Base-by-base conservation (phyloP, 2,113 vertebrate genomes). In the Tenrec ecaudatus region DNA sequence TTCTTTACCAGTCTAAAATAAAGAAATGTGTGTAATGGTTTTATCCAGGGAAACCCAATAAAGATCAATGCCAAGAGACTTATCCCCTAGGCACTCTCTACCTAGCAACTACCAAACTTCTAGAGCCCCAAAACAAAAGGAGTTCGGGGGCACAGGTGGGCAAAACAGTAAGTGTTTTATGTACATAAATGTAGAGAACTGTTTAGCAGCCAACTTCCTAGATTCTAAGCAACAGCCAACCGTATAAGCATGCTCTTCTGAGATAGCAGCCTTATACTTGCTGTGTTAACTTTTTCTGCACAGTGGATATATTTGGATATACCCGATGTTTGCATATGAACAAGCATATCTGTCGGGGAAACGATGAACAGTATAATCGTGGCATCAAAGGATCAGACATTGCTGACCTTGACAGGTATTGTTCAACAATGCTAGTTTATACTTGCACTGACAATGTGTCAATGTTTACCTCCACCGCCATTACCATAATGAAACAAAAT, bases 91-190 rank as follows among this genome's bases (percentile, higher is more conserved):
- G 8, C n/a, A 38, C 1, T 19, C 11, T 29, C 12, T 79, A 64
- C 38, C 29, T 36, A 40, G 19, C 23, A 76, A 86, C 38, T 16
- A n/a, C 40, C 10, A 57, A 92, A 90, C 33, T 12, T 89, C 89
- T 82, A 73, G 22, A 68, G 33, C 58, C 79, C 64, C 73, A 83
- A 66, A 68, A 92, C 23, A 19, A 95, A 84, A 40, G 71, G 16
- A 47, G 2, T 4, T 87, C 16, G 33, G 14, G 31, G 25, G 31
- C 20, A 38, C 40, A 43, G 40, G 57, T 40, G 17, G 6, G 17
- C 73, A 79, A 66, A 86, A 86, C 15, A 81, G 57, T 31, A 19
- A 5, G 31, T 89, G 69, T 10, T 73, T 89, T 94, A 53, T 53
- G 47, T 53, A 3, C 20, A 40, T 33, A 60, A 53, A 68, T 71